phyloP scores from a whole-genome alignment of 2,113 vertebrate species.

The Cryptotis parvus region DNA sequence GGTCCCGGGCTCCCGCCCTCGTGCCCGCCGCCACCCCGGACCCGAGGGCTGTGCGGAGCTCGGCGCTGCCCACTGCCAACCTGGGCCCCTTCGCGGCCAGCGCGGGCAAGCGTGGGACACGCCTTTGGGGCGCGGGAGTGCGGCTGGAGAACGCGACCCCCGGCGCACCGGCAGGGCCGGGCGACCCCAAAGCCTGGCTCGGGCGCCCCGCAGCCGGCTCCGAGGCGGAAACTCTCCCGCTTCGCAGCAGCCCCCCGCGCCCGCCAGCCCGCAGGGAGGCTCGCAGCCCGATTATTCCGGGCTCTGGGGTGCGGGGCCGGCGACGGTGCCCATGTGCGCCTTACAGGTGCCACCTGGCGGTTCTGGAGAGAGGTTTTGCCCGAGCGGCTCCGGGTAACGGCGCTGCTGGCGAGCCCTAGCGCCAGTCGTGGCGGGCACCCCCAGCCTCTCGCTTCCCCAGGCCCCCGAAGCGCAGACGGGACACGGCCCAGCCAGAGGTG shows the following conservation, averaged over 20 bases:
- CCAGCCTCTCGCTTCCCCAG: background rate
- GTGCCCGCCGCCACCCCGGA: background rate
- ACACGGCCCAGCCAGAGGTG: background rate
- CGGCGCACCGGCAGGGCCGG: background rate
- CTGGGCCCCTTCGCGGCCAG: too few species aligned
- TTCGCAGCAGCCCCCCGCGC: background rate
- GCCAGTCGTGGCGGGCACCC: background rate
- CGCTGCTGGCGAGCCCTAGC: background rate
- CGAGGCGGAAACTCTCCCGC: conserved; percentile 59
- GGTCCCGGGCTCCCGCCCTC: background rate
- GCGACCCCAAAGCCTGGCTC: background rate
- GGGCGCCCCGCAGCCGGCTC: conserved; percentile 29
- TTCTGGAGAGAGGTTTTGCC: background rate
- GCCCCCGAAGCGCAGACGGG: conserved; percentile 15
- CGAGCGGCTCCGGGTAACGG: background rate
- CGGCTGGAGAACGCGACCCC: too few species aligned
- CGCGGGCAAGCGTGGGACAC: too few species aligned
- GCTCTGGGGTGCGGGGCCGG: conserved; percentile 57
- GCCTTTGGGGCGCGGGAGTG: too few species aligned
- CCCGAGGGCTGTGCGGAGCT: too few species aligned
- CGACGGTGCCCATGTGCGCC: conserved; percentile 59
- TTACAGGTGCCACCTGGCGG: conserved; percentile 83
- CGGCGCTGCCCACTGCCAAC: too few species aligned
- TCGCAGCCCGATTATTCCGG: conserved; percentile 31
- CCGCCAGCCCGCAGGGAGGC: conserved; percentile 23